These are phyloP conservation scores for Hydra vulgaris DNA, from an alignment of 30 jellyfish, hydroid and myxozoan genomes.

Conservation along the genomic window DNA sequence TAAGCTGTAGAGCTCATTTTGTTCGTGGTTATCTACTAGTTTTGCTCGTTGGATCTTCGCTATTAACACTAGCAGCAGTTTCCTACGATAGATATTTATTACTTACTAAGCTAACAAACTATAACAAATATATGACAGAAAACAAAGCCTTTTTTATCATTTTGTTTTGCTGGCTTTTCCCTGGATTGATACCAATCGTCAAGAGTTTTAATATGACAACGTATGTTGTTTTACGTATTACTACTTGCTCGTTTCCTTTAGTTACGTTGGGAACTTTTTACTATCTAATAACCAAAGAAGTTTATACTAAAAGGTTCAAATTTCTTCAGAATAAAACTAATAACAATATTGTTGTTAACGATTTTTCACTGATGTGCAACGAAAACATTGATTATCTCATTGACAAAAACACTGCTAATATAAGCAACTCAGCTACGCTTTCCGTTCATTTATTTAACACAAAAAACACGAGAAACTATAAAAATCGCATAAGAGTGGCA, in stretches of 20 bases:
- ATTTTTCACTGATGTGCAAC: no score
- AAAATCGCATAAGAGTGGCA: slow-evolving; percentile 5
- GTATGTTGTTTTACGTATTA: slow-evolving; percentile 2
- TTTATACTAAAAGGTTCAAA: not conserved
- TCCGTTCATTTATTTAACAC: not conserved
- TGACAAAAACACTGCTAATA: no score
- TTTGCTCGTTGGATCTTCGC: slow-evolving; percentile 63
- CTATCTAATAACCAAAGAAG: slow-evolving; percentile 9
- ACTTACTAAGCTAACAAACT: slow-evolving; percentile 42
- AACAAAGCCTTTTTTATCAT: slow-evolving; percentile 26
- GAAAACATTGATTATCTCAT: no score
- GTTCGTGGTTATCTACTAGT: slow-evolving; percentile 43
- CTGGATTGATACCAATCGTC: slow-evolving; percentile 41
- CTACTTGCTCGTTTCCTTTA: slow-evolving; percentile 3
- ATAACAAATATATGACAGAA: slow-evolving; percentile 37
- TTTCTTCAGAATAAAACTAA: not conserved
- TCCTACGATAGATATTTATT: slow-evolving; percentile 60
- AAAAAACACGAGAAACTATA: not conserved
- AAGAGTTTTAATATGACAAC: slow-evolving; percentile 13
- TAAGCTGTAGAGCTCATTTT: slow-evolving; percentile 30
- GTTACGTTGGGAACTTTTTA: slow-evolving; percentile 7
- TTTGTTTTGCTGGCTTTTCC: slow-evolving; percentile 53
- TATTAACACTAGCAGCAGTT: slow-evolving; percentile 45
- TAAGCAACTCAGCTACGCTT: not conserved
- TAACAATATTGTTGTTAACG: no score